Evolutionary conservation across 2,888 invertebrate species (phyloP), one percentile per base, ranked within the genome.

Genomic region (Heteromurus nitidus): DNA sequence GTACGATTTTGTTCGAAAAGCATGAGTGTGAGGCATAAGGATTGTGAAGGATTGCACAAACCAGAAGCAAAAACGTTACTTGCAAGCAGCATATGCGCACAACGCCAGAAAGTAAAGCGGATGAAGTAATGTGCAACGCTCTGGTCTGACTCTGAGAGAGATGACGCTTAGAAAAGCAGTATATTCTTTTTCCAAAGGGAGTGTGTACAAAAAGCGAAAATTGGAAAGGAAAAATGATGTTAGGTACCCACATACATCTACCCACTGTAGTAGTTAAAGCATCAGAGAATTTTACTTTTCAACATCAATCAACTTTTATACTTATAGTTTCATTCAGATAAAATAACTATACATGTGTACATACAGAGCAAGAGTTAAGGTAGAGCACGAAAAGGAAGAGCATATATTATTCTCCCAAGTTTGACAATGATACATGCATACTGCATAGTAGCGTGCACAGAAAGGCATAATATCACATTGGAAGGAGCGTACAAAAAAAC

Each of bases 161-260:
- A n/a, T n/a, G n/a, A n/a, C n/a, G n/a, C n/a, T n/a, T n/a, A n/a
- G n/a, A n/a, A n/a, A n/a, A n/a, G n/a, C n/a, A n/a, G n/a, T n/a
- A n/a, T 47, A 47, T 47, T 16, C 47, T 47, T n/a, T 47, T 55
- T 55, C 55, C 55, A 55, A 55, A 26, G 13, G 55, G 26, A n/a
- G n/a, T n/a, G n/a, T n/a, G 11, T n/a, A 62, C 18, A 31, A 62
- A n/a, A 62, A 30, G 31, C 62, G 62, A 62, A 55, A 55, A 62
- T 30, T 62, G 31, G 62, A 62, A 62, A 62, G 62, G 62, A 31
- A 62, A 62, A 30, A 55, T 20, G 11, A 31, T 55, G 55, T 55
- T 55, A 55, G 55, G 55, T 62, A 62, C 62, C 31, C 22, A 18
- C 53, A 53, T 36, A 36, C 36, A 36, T 13, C 7, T 13, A 36